Evolutionary conservation across 1,140 invertebrate genomes (phyloP).

Genomic region (Drosophila chauvacae): DNA sequence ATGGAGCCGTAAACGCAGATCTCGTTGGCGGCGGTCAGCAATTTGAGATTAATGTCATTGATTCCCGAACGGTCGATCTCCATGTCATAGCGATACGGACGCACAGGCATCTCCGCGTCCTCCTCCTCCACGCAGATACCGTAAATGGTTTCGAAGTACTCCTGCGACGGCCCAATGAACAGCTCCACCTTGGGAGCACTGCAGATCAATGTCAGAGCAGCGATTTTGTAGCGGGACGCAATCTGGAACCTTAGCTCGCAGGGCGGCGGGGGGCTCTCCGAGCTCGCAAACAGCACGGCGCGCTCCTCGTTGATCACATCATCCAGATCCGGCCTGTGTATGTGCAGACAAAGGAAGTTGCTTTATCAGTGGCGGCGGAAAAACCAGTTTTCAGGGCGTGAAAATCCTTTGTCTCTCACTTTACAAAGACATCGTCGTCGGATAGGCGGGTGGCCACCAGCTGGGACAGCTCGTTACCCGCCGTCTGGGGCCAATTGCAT

Average conservation of each 20-base stretch:
- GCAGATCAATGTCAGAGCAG: slow-evolving; percentile 69
- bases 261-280: slow-evolving; percentile 21
- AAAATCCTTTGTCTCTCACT: slow-evolving; percentile 76
- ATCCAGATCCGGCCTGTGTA: slow-evolving; percentile 60
- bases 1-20: slow-evolving; percentile 74
- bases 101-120: slow-evolving; percentile 53
- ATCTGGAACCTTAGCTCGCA: slow-evolving; percentile 68
- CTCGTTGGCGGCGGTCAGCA: slow-evolving; percentile 62
- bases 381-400: slow-evolving; percentile 62
- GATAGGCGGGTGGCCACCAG: slow-evolving; percentile 50
- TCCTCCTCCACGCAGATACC: slow-evolving; percentile 67
- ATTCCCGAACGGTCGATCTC: slow-evolving; percentile 78
- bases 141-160: slow-evolving; percentile 75
- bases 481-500: slow-evolving; percentile 64
- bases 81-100: slow-evolving; percentile 76
- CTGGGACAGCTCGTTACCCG: slow-evolving; percentile 57
- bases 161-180: slow-evolving; percentile 66
- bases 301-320: slow-evolving; percentile 66
- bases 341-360: slow-evolving; percentile 26
- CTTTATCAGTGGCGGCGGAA: slow-evolving; percentile 5
- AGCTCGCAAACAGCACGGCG: slow-evolving; percentile 56
- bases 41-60: slow-evolving; percentile 60
- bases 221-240: slow-evolving; percentile 65
- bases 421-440: slow-evolving; percentile 72
- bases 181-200: slow-evolving; percentile 73